A percentile compares a stretch with the other conserved stretches of the same genome.
Evolutionary conservation across 2,888 invertebrate species (phyloP).

Genomic region (Rosalia funebris): DNA sequence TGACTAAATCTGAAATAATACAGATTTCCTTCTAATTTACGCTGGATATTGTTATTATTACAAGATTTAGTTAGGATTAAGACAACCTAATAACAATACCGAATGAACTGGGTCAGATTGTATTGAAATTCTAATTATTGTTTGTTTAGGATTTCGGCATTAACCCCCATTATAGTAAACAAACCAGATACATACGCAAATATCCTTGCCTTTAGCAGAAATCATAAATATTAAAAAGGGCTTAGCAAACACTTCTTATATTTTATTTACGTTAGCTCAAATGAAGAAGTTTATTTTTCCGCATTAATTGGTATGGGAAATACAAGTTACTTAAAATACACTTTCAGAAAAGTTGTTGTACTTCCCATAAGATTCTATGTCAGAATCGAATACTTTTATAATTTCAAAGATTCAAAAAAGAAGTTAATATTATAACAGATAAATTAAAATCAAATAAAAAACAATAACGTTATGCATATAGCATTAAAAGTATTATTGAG

Average conservation of each 20-base stretch:
- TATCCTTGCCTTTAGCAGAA: conserved; percentile 9
- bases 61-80: conserved; percentile 12
- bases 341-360: too few relatives aligned
- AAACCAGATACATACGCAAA: conserved; percentile 9
- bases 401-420: too few relatives aligned
- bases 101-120: conserved; percentile 17
- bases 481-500: too few relatives aligned
- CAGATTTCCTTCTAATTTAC: not conserved
- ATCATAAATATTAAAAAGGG: conserved; percentile 14
- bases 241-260: not conserved
- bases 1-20: not conserved
- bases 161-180: conserved; percentile 20
- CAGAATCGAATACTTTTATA: too few relatives aligned
- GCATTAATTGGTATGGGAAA: too few relatives aligned
- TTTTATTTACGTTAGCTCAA: too few relatives aligned
- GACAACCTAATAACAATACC: conserved; percentile 16
- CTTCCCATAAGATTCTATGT: too few relatives aligned
- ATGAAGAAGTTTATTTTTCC: too few relatives aligned
- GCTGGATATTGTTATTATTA: conserved; percentile 2
- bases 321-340: too few relatives aligned
- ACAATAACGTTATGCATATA: too few relatives aligned
- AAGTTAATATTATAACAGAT: too few relatives aligned
- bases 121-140: conserved; percentile 25
- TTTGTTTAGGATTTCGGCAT: conserved; percentile 20
- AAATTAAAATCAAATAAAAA: too few relatives aligned